Conservation (phyloP, 2,888 invertebrate genomes). For the Crocallis elinguaria region DNA sequence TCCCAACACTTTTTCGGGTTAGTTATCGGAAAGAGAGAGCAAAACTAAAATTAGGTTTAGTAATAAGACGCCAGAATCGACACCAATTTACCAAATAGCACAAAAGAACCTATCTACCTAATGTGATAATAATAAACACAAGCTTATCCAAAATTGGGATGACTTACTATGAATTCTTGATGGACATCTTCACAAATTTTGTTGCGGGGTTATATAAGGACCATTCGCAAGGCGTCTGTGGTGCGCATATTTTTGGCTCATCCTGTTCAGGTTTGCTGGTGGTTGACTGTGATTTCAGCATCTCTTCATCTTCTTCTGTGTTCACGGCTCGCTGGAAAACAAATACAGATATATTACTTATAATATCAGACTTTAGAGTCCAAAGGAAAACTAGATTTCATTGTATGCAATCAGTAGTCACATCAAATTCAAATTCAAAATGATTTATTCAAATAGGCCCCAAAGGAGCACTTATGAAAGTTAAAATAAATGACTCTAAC, state of each 20-base stretch:
- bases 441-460: too few relatives aligned
- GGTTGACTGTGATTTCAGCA: neutral
- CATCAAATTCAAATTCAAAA: too few relatives aligned
- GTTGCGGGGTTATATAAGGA: constrained; percentile 40
- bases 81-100: too few relatives aligned
- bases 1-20: too few relatives aligned
- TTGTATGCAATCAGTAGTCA: too few relatives aligned
- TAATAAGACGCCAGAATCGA: too few relatives aligned
- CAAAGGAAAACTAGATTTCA: too few relatives aligned
- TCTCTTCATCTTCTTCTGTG: constrained; percentile 35
- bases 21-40: too few relatives aligned
- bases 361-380: neutral
- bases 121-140: neutral
- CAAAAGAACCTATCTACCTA: too few relatives aligned
- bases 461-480: too few relatives aligned
- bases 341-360: constrained; percentile 3
- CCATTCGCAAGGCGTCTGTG: constrained; percentile 64
- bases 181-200: constrained; percentile 33
- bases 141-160: neutral
- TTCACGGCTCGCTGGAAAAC: constrained; percentile 52
- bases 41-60: too few relatives aligned
- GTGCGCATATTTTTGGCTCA: constrained; percentile 42
- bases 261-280: neutral
- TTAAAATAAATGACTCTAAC: too few relatives aligned
- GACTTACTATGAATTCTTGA: constrained; percentile 63